Base-by-base conservation (phyloP, 2,113 vertebrate species). In the Podarcis muralis region DNA sequence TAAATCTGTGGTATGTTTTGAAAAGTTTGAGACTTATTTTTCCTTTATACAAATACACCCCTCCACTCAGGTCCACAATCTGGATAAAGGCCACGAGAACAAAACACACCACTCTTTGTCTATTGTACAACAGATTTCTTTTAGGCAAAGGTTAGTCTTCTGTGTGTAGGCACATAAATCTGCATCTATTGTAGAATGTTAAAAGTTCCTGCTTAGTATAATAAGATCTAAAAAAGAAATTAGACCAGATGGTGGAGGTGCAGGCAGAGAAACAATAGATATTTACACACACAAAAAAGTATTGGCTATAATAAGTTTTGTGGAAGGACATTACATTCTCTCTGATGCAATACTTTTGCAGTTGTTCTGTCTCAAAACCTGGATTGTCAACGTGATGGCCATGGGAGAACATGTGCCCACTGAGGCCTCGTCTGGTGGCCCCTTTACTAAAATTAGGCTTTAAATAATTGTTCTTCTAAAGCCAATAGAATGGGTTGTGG, bases 111-210 rank as follows among this genome's bases (percentile, higher is more conserved):
- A 86, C 81, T 75, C 66, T 93, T 91, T 72, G 8, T 82, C 27
- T 83, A 40, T 85, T 83, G 32, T 25, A 84, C 68, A 81, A 89
- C 15, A 91, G 83, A 57, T 85, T 95, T 92, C 87, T 93, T 85
- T 93, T 92, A 93, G 86, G 65, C 0, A 27, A 80, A 90, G 90
- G 91, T 94, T 92, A 94, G 90, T 91, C 93, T 96, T 93, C 93
- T 89, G 89, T 85, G 89, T 93, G 92, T 91, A 93, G 90, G 90
- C 87, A 91, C 82, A 89, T 84, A 93, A 89, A 93, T 80, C 6
- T 87, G 35, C 62, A 69, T 65, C 57, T 43, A 43, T 77, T 40
- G 32, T 32, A 77, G 35, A 77, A 40, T 30, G 16, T 62, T 37
- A 76, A 69, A 74, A 35, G 6, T 35, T 81, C 37, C 80, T 35